Evolutionary conservation across 2,888 invertebrate genomes (phyloP).

Genomic region (Drosophila demipolita): DNA sequence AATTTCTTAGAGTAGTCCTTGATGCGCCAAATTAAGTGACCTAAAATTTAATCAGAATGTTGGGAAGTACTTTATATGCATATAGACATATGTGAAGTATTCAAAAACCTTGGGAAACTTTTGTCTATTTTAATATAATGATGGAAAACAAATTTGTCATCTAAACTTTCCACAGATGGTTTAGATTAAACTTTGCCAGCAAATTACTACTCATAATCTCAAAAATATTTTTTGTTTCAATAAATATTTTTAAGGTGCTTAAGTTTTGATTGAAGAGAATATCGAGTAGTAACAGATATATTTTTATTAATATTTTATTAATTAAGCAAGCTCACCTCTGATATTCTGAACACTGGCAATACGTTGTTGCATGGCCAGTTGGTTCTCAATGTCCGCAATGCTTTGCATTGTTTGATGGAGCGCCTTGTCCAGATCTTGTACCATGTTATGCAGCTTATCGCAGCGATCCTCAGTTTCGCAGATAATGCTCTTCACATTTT

Average conservation of each 20-base stretch:
- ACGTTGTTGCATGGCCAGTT: constrained; percentile 82
- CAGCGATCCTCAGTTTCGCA: constrained; percentile 86
- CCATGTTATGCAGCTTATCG: constrained; percentile 85
- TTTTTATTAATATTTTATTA: not conserved
- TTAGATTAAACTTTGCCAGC: not conserved
- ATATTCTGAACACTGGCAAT: constrained; percentile 82
- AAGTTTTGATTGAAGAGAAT: not conserved
- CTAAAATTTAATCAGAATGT: constrained; percentile 47
- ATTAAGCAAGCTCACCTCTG: constrained; percentile 66
- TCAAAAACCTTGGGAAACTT: not conserved
- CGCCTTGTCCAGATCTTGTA: constrained; percentile 83
- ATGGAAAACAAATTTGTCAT: not conserved
- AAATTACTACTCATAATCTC: not conserved
- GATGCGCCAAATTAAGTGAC: constrained; percentile 90
- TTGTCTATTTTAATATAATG: not conserved
- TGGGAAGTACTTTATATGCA: not conserved
- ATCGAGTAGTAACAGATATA: not conserved
- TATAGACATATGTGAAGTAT: not conserved
- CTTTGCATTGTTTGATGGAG: constrained; percentile 85
- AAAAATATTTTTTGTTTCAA: not conserved
- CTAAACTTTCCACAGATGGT: not conserved
- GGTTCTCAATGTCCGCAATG: constrained; percentile 85
- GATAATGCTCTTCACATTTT: constrained; percentile 86
- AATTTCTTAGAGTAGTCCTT: constrained; percentile 88
- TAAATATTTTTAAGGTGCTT: not conserved